Base-by-base conservation (phyloP, 1,140 invertebrate genomes). In the Procambarus clarkii region DNA sequence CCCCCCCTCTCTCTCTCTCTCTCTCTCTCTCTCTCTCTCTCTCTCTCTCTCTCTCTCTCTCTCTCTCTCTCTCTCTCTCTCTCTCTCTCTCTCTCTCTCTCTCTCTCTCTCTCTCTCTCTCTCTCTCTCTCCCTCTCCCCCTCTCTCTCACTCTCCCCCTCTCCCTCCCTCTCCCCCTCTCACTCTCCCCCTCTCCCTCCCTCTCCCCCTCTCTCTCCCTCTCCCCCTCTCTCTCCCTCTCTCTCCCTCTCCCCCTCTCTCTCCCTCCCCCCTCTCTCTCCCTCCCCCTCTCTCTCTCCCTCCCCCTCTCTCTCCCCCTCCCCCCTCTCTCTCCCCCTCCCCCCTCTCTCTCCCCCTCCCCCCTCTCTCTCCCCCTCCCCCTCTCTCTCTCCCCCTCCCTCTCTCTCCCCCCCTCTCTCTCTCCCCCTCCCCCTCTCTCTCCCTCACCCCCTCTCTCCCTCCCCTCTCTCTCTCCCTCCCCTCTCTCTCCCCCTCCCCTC, bases 241-340 rank as follows among this genome's bases (percentile, higher is more conserved):
- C 44, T 18, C 77, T 11, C 24, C 34, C 13, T 78, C 13, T 18
- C 24, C 13, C 13, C 24, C 34, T 9, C 44, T 24, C 44, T 44
- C 77, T 24, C 24, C 34, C 77, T 24, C 77, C 24, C 24, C 18
- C 34, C 34, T 24, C 77, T 18, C 24, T 45, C 77, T 24, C 64
- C n/a, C n/a, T n/a, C 64, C 64, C n/a, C n/a, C n/a, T n/a, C n/a
- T 69, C n/a, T 69, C n/a, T 69, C n/a, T 69, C n/a, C 64, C n/a
- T 69, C 64, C 64, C 64, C 64, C n/a, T 69, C 64, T 69, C 64
- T n/a, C 64, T 69, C 64, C n/a, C n/a, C 64, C n/a, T 69, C 64
- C 64, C 64, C 64, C 64, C n/a, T n/a, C n/a, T n/a, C n/a, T n/a
- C n/a, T n/a, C n/a, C n/a, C n/a, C n/a, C n/a, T n/a, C n/a, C n/a